phyloP scores from a whole-genome alignment of 1,140 invertebrate genomes.

The Achatina immaculata region DNA sequence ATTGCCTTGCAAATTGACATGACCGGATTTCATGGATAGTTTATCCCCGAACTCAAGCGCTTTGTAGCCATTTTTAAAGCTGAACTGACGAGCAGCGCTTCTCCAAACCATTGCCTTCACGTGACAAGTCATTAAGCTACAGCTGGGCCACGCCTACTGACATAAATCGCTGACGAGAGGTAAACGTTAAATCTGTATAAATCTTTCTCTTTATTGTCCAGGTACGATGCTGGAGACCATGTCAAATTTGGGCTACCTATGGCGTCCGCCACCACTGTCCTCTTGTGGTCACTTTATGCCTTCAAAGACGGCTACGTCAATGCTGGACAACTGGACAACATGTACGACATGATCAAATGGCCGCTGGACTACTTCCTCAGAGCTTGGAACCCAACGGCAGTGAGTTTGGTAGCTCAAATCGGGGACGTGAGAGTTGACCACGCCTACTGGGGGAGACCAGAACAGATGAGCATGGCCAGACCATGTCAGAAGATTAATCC shows the following conservation, averaged over 20 bases:
- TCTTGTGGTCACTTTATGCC: slow-evolving; percentile 75
- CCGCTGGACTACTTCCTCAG: slow-evolving; percentile 78
- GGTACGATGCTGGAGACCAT: slow-evolving; percentile 75
- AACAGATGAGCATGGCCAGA: slow-evolving; percentile 76
- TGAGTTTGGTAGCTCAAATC: slow-evolving; percentile 55
- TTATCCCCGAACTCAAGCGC: too few species aligned
- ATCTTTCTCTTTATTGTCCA: too few species aligned
- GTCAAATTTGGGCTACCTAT: slow-evolving; percentile 80
- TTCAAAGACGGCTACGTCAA: slow-evolving; percentile 72
- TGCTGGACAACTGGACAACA: slow-evolving; percentile 69
- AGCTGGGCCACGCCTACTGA: too few species aligned
- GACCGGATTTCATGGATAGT: too few species aligned
- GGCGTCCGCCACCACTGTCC: slow-evolving; percentile 75
- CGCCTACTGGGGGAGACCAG: slow-evolving; percentile 57
- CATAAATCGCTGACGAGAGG: too few species aligned
- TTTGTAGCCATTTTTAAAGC: too few species aligned
- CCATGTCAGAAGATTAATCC: slow-evolving; percentile 76
- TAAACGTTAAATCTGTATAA: too few species aligned
- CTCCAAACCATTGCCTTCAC: too few species aligned
- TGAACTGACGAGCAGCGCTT: too few species aligned
- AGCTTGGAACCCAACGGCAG: slow-evolving; percentile 44
- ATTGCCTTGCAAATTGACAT: too few species aligned
- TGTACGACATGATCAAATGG: slow-evolving; percentile 72
- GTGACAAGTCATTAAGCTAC: too few species aligned
- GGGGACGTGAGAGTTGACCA: slow-evolving; percentile 59